phyloP scores from a whole-genome alignment of 2,113 vertebrate genomes.

The Gasterosteus aculeatus region DNA sequence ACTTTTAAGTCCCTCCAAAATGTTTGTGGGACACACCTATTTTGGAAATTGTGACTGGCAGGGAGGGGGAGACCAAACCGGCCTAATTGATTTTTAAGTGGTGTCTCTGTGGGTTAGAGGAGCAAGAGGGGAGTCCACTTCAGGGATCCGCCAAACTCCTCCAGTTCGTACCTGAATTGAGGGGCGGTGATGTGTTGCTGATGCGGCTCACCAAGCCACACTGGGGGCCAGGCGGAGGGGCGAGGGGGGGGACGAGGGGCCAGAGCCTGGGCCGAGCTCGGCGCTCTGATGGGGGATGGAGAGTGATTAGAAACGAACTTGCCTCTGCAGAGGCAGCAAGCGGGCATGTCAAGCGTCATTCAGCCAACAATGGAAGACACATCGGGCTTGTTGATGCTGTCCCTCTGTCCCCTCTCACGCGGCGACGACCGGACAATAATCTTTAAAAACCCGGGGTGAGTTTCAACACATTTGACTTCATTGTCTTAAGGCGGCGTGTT shows the following conservation, averaged over 20 bases:
- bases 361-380: conserved; percentile 64
- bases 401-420: not conserved
- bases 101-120: conserved; percentile 72
- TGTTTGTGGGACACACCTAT: conserved; percentile 39
- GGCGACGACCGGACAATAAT: not conserved
- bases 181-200: conserved; percentile 76
- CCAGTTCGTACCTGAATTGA: conserved; percentile 78
- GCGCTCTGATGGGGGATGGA: conserved; percentile 43
- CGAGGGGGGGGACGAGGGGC: conserved; percentile 55
- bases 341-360: conserved; percentile 75
- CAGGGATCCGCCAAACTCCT: conserved; percentile 75
- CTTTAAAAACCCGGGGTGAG: not conserved
- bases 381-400: conserved; percentile 51
- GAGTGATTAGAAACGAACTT: conserved; percentile 71
- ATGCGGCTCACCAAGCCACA: conserved; percentile 72
- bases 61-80: conserved; percentile 36
- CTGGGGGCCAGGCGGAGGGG: conserved; percentile 59
- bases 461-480: not conserved
- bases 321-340: conserved; percentile 72
- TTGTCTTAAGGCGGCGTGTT: not conserved
- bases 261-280: conserved; percentile 31
- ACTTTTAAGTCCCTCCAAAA: conserved; percentile 17
- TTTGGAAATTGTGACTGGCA: conserved; percentile 18
- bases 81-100: conserved; percentile 88
- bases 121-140: conserved; percentile 67